phyloP scores from a whole-genome alignment of 2,797 vertebrate species.

The Halcyon badia region DNA sequence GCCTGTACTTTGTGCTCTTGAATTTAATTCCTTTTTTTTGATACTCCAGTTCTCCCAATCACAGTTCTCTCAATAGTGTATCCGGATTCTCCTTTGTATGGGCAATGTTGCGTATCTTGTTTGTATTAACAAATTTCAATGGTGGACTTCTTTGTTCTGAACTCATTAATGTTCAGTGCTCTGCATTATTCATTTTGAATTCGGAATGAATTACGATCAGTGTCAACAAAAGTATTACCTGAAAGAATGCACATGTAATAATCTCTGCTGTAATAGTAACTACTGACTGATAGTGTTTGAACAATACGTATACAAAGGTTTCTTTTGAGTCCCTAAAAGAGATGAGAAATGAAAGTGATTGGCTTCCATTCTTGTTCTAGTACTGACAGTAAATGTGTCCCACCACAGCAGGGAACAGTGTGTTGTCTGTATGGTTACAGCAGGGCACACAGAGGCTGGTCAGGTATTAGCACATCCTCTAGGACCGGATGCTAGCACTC shows the following conservation, averaged over 20 bases:
- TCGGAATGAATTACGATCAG: background rate
- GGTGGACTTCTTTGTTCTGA: background rate
- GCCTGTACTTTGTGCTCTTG: background rate
- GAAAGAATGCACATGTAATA: background rate
- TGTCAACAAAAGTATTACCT: background rate
- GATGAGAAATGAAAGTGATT: background rate
- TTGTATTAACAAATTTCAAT: background rate
- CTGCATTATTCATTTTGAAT: background rate
- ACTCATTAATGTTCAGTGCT: background rate
- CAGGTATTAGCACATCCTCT: background rate
- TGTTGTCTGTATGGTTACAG: background rate
- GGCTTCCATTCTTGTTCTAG: background rate
- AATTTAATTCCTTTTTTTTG: background rate
- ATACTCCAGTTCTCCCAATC: background rate
- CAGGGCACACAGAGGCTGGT: background rate
- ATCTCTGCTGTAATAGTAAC: background rate
- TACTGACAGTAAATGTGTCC: background rate
- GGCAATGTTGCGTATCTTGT: background rate
- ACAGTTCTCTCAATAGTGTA: background rate
- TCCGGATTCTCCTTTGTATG: background rate
- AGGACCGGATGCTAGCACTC: background rate
- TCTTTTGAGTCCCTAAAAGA: background rate
- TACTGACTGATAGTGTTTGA: background rate
- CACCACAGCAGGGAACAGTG: accelerated
- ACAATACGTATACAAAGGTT: background rate